Base-by-base conservation (phyloP, 2,888 invertebrate genomes). In the Argyra leucocephala region DNA sequence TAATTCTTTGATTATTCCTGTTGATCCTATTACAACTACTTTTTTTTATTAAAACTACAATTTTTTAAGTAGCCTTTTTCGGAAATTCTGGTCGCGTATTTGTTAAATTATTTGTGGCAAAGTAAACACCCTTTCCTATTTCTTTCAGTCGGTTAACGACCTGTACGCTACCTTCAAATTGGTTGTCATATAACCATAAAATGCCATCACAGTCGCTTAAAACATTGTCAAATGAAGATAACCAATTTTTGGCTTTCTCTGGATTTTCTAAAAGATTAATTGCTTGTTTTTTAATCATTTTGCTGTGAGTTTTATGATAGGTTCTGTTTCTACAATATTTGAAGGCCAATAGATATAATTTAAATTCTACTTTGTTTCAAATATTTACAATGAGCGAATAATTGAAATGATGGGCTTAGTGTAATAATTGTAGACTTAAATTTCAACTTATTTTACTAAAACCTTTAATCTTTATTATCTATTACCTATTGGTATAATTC, bases 141-240 rank as follows among this genome's bases (percentile, higher is more conserved):
- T 84, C 82, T 67, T 86, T 82, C 6, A 93, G 83, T 68, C 82
- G 83, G 72, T 88, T 88, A 71, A 93, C 83, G 1, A 87, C 83
- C 68, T 88, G 85, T 9, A 86, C 84, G 58, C 91, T 84, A 3
- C 89, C 88, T 21, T 84, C 80, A 65, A 93, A 85, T 0, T 84
- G 82, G 70, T 84, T 83, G 72, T 86, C 87, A 65, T 88, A 88
- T 65, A 89, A 82, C 92, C 92, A 93, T 18, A 93, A 77, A 1
- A 93, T 93, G 89, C 93, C 93, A 82, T 93, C 93, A 78, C 93
- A 93, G 74, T 93, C 93, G 62, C 89, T 86, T 70, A 94, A 80
- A 69, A 93, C 88, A 57, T 89, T 87, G 74, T 93, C 31, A 73
- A 93, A 87, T 12, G 88, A 86, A 70, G 86, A 80, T n/a, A 93